Base-by-base conservation (phyloP, 2,888 invertebrate genomes). In the Cantharis lateralis region DNA sequence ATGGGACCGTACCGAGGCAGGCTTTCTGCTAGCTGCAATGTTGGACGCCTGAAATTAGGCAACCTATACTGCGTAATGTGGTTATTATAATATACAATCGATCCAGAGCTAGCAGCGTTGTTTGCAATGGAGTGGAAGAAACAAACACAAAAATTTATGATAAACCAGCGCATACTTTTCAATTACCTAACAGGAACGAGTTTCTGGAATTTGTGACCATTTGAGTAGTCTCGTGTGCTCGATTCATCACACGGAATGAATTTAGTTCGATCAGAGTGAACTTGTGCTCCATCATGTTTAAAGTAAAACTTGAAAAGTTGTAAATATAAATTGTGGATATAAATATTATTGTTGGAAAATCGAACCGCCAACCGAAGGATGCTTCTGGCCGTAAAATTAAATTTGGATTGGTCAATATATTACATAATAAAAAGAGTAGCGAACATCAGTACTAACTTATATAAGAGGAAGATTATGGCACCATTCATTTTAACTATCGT, bases 401-500 rank as follows among this genome's bases (percentile, higher is more conserved):
- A 66, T 18, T 66, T 24, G 64, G 64, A 66, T 20, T 20, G 64
- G 64, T 66, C 64, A 66, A 15, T 66, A n/a, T 63, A 63, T 63
- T 66, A 16, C 64, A n/a, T 66, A 24, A 66, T 66, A 66, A 66
- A 66, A 66, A 66, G 64, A 66, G 18, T 16, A 20, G 24, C 10
- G 20, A 66, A 66, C 64, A 66, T 66, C 64, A 66, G 64, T 66
- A 66, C 20, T 66, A n/a, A 15, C 13, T 20, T 20, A 20, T 66
- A 66, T 66, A 66, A 70, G 32, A 70, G 70, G 48, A 48, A 48
- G 48, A 70, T 70, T 70, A 70, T 48, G 28, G 20, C 62, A 71
- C 71, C 72, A 72, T 72, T 68, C 15, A 66, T 68, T 72, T 68
- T 68, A 71, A 20, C 64, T 66, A 66, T 61, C 72, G 20, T 72